phyloP scores from a whole-genome alignment of 2,888 invertebrate genomes.

The Scelioninae gen. 1 region DNA sequence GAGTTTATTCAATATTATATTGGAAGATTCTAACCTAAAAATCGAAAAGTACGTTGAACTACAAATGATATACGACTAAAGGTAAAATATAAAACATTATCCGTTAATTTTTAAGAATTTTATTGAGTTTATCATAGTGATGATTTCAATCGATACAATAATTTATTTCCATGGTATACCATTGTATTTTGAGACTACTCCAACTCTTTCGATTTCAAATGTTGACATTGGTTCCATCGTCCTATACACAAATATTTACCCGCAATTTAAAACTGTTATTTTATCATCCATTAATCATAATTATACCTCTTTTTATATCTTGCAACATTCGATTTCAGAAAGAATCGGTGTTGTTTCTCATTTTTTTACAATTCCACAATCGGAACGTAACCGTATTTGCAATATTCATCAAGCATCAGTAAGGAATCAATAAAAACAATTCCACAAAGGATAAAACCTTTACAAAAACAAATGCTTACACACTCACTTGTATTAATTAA shows the following conservation, averaged over 20 bases:
- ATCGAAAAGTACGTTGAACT: not conserved
- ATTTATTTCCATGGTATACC: constrained; percentile 83
- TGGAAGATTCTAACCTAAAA: no score
- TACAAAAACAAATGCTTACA: constrained; percentile 30
- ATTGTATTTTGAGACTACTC: constrained; percentile 76
- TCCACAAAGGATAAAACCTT: constrained; percentile 13
- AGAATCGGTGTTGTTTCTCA: constrained; percentile 60
- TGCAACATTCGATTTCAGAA: constrained; percentile 72
- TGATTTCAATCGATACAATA: constrained; percentile 84
- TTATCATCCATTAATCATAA: constrained; percentile 26
- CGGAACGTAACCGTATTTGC: constrained; percentile 66
- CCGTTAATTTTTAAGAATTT: constrained; percentile 81
- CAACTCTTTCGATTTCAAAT: constrained; percentile 67
- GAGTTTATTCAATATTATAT: no score
- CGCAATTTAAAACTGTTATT: constrained; percentile 43
- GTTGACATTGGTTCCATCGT: constrained; percentile 49
- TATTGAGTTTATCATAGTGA: constrained; percentile 84
- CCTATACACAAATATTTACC: constrained; percentile 46
- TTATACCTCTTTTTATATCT: constrained; percentile 33
- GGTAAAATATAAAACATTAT: not conserved
- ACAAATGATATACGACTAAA: not conserved
- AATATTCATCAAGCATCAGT: constrained; percentile 59
- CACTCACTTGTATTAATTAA: constrained; percentile 34
- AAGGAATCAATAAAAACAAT: constrained; percentile 46
- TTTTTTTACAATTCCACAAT: constrained; percentile 66